Evolutionary conservation across 2,113 vertebrate species (phyloP).

Genomic region (Mionectes macconnelli): DNA sequence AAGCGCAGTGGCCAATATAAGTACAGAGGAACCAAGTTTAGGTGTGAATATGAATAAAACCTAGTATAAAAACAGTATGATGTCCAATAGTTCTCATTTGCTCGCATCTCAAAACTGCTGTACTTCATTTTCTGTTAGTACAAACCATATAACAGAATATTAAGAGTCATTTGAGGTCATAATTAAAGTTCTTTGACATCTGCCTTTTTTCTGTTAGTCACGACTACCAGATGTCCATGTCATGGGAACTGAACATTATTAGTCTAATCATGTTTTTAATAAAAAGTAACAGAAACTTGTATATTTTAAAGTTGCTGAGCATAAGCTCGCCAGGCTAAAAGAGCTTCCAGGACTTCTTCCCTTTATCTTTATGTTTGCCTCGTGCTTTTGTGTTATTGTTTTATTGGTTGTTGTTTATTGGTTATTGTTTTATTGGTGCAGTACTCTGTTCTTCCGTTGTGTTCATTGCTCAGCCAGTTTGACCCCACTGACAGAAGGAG

Average conservation of each 20-base stretch:
- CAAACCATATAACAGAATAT: conserved; percentile 29
- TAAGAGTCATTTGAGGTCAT: conserved; percentile 54
- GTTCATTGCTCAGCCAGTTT: neutral
- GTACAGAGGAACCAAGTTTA: neutral
- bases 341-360: neutral
- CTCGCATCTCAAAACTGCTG: neutral
- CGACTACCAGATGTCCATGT: conserved; percentile 45
- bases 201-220: conserved; percentile 51
- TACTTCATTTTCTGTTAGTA: neutral
- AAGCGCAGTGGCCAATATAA: neutral
- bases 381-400: neutral
- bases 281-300: conserved; percentile 35
- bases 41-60: neutral
- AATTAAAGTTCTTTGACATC: conserved; percentile 62
- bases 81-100: neutral
- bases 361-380: neutral
- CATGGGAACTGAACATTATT: conserved; percentile 46
- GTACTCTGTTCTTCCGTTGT: neutral
- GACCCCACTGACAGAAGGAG: neutral
- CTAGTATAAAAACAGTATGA: neutral
- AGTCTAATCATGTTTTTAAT: conserved; percentile 45
- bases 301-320: neutral
- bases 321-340: neutral
- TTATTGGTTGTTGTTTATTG: too few relatives aligned
- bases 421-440: neutral